phyloP scores from a whole-genome alignment of 2,113 vertebrate species.

The Spilogale gracilis region DNA sequence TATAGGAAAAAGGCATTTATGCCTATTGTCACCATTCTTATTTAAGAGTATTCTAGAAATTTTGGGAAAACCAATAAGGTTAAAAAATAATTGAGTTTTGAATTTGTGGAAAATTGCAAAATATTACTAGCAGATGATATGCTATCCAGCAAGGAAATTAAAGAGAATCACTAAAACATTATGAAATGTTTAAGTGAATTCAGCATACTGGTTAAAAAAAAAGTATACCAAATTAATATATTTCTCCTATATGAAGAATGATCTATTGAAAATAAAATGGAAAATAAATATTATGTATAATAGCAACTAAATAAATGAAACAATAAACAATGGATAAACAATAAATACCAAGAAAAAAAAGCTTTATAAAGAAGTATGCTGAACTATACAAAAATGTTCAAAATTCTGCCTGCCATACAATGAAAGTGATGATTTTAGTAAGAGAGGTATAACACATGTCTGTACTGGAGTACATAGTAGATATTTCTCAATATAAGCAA shows the following conservation, averaged over 20 bases:
- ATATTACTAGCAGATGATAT: background rate
- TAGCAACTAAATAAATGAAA: background rate
- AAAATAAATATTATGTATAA: background rate
- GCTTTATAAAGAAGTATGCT: background rate
- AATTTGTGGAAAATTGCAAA: background rate
- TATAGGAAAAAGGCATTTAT: background rate
- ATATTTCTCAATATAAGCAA: background rate
- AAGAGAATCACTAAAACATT: background rate
- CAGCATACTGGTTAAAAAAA: background rate
- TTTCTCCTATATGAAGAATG: background rate
- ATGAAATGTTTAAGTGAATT: background rate
- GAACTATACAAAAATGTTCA: background rate
- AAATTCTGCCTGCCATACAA: background rate
- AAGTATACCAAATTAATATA: background rate
- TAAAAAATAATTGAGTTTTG: background rate
- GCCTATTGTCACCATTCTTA: background rate
- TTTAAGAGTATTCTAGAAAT: background rate
- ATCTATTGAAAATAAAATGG: conserved; percentile 2
- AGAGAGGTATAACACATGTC: background rate
- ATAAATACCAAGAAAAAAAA: background rate
- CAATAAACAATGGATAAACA: background rate
- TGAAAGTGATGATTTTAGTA: background rate
- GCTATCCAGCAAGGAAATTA: background rate
- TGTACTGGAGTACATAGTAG: background rate
- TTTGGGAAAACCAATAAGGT: background rate